Evolutionary conservation across 2,113 vertebrate species (phyloP), one percentile per base, ranked within the genome.

Genomic region (Nannobrachium achirus): DNA sequence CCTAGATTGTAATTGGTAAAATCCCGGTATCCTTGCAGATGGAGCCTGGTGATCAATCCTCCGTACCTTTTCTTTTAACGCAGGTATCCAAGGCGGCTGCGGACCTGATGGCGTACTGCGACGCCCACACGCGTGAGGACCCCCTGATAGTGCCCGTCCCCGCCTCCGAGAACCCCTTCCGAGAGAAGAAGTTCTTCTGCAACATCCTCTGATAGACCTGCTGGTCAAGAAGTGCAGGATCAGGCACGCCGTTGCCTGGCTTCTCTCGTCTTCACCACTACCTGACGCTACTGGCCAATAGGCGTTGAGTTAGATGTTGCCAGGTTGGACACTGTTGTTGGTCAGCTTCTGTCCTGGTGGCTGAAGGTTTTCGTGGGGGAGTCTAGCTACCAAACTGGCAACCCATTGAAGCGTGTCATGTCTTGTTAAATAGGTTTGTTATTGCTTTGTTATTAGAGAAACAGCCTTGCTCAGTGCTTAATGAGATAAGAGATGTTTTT

Each of bases 181-280:
- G 97, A 74, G 97, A 98, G 96, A 98, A 99, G 93, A 99, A 99
- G 92, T 95, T 98, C 87, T 98, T 98, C 89, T 98, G 97, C 86
- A 94, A 92, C 91, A 98, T 98, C 85, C 97, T 99, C 91, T 99
- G 92, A 97, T 84, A n/a, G 89, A 76, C 42, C 25, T 38, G 41
- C 72, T 7, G 33, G 46, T 19, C 33, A 73, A 70, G 57, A 71
- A 49, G 61, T 39, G 16, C 56, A 50, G 77, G 66, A 73, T 68
- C 79, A 66, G 85, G 79, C 82, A 71, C 57, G 81, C 63, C 71
- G 82, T 81, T 79, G 83, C 85, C 87, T 84, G 84, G 60, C 89
- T 89, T 83, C 85, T 85, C 84, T 80, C 25, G 89, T 86, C 81
- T 84, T 86, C 86, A 86, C 84, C 88, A 83, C 86, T n/a, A 83